These are phyloP conservation scores for Hippocampus barbouri DNA, from an alignment of 2,113 vertebrate species.

Conservation along the genomic window DNA sequence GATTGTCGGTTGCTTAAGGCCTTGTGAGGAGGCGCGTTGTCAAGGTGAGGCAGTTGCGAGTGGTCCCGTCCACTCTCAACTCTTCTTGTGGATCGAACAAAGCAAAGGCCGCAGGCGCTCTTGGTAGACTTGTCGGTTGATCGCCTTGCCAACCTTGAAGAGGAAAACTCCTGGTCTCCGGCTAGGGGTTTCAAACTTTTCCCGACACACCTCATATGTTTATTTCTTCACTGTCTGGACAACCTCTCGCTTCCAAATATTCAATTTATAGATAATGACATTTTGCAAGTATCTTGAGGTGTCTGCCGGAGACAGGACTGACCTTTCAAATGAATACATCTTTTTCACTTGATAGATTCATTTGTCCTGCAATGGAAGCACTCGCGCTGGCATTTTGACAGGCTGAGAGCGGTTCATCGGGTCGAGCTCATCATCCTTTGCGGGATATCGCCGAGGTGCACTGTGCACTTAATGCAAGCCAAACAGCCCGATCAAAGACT, in stretches of 20 bases:
- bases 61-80: too few relatives aligned
- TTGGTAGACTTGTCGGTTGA: neutral
- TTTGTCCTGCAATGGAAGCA: conserved; percentile 11
- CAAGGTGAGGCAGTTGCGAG: too few relatives aligned
- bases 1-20: too few relatives aligned
- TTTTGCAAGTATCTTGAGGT: conserved; percentile 28
- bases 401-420: conserved; percentile 18
- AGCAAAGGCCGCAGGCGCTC: too few relatives aligned
- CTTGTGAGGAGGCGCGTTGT: too few relatives aligned
- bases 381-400: conserved; percentile 32
- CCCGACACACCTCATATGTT: neutral
- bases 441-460: conserved; percentile 20
- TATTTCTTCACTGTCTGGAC: conserved; percentile 13
- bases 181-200: neutral
- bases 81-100: too few relatives aligned
- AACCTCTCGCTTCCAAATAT: conserved; percentile 5
- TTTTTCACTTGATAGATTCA: conserved; percentile 30
- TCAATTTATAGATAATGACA: conserved; percentile 28
- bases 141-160: neutral
- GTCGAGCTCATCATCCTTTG: conserved; percentile 21
- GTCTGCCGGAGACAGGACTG: conserved; percentile 26
- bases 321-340: conserved; percentile 45
- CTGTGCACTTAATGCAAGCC: neutral
- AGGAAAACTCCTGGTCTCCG: neutral
- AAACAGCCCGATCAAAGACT: conserved; percentile 18